These are phyloP conservation scores for Lates japonicus DNA, from an alignment of 2,797 vertebrate genomes.

Conservation along the genomic window DNA sequence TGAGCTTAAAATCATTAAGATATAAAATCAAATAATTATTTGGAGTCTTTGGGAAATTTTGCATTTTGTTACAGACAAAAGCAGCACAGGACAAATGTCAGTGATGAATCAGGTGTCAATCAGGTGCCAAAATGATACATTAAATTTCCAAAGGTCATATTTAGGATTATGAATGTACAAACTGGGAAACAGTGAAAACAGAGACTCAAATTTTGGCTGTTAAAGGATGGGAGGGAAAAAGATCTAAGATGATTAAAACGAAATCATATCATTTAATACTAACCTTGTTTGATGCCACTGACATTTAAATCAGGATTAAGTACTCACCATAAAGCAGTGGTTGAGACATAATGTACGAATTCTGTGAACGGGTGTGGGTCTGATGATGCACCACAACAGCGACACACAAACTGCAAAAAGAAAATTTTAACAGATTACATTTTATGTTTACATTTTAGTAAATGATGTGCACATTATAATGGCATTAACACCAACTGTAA, in stretches of 20 bases:
- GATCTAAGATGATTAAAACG: slow-evolving; percentile 33
- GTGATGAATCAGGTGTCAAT: no score
- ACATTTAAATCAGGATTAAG: slow-evolving; percentile 43
- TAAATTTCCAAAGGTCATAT: not conserved
- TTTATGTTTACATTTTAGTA: not conserved
- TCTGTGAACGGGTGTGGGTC: slow-evolving; percentile 97
- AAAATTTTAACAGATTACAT: slow-evolving; percentile 19
- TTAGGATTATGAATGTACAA: not conserved
- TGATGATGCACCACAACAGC: slow-evolving; percentile 95
- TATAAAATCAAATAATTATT: not conserved
- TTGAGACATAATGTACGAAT: slow-evolving; percentile 97
- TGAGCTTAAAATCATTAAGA: not conserved
- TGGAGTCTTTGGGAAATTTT: not conserved
- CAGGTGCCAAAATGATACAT: not conserved
- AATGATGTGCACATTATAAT: not conserved
- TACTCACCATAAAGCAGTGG: slow-evolving; percentile 96
- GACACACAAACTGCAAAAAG: slow-evolving; percentile 92
- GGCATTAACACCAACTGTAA: not conserved
- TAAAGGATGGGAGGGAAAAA: slow-evolving; percentile 7
- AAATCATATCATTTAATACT: slow-evolving; percentile 33
- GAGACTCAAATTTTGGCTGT: not conserved
- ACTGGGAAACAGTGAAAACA: not conserved
- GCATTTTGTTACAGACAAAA: no score
- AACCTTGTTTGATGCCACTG: slow-evolving; percentile 40
- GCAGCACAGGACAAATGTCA: not conserved